Evolutionary conservation across 2,888 invertebrate genomes (phyloP), one percentile per base, ranked within the genome.

Genomic region (Harpalus rufipes): DNA sequence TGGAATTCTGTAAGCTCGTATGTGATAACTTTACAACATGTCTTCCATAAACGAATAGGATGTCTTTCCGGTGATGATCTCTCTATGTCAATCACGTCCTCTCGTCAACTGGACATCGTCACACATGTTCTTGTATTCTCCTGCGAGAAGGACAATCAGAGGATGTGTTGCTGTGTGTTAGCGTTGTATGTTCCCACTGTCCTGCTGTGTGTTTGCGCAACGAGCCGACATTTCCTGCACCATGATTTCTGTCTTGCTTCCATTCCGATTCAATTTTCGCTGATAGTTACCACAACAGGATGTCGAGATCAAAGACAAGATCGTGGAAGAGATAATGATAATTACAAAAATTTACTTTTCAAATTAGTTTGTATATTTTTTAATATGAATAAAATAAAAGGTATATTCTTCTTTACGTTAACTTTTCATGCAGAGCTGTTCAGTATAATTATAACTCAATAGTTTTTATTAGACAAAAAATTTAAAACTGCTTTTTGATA

Each of bases 151-250:
- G 14, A 25, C 79, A 80, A 80, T 80, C 79, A 32, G 78, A 78
- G 44, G 10, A 51, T 51, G 32, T 12, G 44, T 12, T 12, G 44
- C 44, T 51, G 10, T 12, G 12, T 51, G 44, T 51, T 51, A 51
- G 44, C 10, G 44, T 51, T 51, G 44, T 51, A 51, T 51, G 44
- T 51, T 10, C 10, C 44, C 10, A 12, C 44, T 51, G 10, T 51
- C 44, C 79, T 58, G 58, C 25, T 80, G 39, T 80, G 32, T 80
- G 61, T 80, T 80, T 80, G 59, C 59, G 32, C 61, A 80, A 39
- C 61, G 61, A 80, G 59, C 39, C 79, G 21, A 74, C 51, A 18
- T 51, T 51, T 74, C 74, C 74, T 44, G 51, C 18, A 7, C 39
- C n/a, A 68, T 68, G 68, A 32, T 39, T 32, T 68, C 21, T 63